Percentiles rank a stretch among this genome's conserved stretches.
Conservation (phyloP, 2,113 vertebrate genomes). For the Gorsachius goisagi region DNA sequence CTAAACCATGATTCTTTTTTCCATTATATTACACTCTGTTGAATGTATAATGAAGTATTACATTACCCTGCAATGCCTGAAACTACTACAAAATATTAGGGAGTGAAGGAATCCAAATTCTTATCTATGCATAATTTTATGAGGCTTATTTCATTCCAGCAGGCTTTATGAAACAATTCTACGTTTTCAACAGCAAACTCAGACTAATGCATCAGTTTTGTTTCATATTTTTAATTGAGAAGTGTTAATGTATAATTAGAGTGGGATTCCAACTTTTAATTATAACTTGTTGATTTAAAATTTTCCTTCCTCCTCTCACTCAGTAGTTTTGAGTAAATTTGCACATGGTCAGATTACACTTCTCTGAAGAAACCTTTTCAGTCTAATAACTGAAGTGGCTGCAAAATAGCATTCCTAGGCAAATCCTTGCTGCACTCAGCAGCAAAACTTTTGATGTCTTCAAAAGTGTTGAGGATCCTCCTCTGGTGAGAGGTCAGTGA, state of each 20-base stretch:
- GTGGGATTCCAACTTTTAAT: neutral
- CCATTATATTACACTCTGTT: neutral
- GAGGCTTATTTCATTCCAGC: neutral
- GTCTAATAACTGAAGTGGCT: neutral
- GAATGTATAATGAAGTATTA: neutral
- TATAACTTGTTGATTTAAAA: neutral
- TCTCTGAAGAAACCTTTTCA: neutral
- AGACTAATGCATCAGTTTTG: neutral
- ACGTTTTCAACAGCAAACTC: neutral
- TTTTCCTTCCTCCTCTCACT: neutral
- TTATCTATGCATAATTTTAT: neutral
- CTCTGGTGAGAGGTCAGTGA: neutral
- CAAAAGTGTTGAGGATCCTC: neutral
- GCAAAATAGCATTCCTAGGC: neutral
- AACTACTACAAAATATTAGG: neutral
- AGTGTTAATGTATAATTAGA: neutral
- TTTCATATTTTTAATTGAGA: neutral
- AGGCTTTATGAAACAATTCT: neutral
- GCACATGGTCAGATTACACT: neutral
- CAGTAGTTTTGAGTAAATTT: neutral
- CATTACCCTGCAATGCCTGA: neutral
- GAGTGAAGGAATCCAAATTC: neutral
- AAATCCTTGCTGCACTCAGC: neutral
- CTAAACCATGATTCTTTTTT: neutral
- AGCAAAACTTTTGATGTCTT: neutral